Base-by-base conservation (phyloP, 2,888 invertebrate species). In the Clostera curtula region DNA sequence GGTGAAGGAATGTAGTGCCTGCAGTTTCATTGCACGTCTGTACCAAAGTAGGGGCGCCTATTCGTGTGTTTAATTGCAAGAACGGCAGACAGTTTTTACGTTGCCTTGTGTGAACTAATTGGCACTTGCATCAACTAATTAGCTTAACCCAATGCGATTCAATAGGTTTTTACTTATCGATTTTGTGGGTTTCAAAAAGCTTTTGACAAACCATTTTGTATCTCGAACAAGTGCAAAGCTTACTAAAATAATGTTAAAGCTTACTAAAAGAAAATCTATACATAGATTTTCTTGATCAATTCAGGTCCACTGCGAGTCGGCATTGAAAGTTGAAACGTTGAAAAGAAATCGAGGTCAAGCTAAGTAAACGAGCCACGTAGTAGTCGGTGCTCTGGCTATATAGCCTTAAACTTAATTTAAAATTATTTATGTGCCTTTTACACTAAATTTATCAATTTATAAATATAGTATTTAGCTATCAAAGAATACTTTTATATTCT, bases 321-420 rank as follows among this genome's bases (percentile, higher is more conserved):
- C 76, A 79, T 80, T 83, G 80, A 82, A 80, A 79, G 80, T 75
- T 69, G 61, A 68, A 66, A 61, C 61, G 69, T 69, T 68, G 56
- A 75, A 82, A 83, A 82, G 84, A 84, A 84, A 84, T 84, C 84
- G 84, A 83, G 84, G 83, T 83, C 83, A 82, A 53, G 61, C 49
- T 58, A 57, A 65, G 53, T 58, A 41, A 57, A 53, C 61, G 46
- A 65, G 76, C 79, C 79, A 80, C 82, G 80, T 75, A 62, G 48
- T 61, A 59, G 58, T 63, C 59, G 60, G 63, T 45, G 54, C 49
- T 55, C 49, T 45, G 55, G 65, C 61, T 61, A 62, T 59, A 59
- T 61, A 47, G 38, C 49, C 46, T 56, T 8, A 8, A 13, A 22
- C 3, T 5, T 6, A 13, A 22, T 23, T 13, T 14, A 8, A 23